These are phyloP conservation scores for Heliconius sara DNA, from an alignment of 2,888 invertebrate genomes.

Conservation along the genomic window DNA sequence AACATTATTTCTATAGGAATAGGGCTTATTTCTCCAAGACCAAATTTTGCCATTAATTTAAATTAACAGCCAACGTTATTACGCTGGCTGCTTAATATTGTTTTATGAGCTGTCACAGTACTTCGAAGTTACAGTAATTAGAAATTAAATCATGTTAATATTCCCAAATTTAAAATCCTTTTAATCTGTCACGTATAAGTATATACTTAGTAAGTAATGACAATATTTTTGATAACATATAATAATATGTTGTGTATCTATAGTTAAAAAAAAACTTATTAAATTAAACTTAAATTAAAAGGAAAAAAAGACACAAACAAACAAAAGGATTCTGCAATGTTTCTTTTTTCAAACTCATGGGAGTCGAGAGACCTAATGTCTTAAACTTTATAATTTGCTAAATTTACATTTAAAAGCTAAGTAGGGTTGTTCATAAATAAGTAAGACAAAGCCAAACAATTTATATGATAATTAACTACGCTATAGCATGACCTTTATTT, in stretches of 20 bases:
- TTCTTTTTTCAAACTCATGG: not conserved
- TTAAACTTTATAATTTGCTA: no score
- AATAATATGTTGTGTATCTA: no score
- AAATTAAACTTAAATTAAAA: no score
- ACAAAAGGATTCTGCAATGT: not conserved
- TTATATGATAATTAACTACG: conserved; percentile 9
- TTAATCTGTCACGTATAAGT: not conserved
- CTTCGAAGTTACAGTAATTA: conserved; percentile 14
- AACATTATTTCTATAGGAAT: conserved; percentile 14
- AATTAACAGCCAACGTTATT: conserved; percentile 39
- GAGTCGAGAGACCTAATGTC: not conserved
- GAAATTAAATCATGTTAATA: conserved; percentile 2
- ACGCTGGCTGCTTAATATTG: conserved; percentile 37
- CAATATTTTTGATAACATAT: no score
- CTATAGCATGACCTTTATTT: not conserved
- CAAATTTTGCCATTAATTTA: conserved; percentile 34
- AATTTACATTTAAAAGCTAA: not conserved
- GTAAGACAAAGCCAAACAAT: not conserved
- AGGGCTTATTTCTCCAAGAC: conserved; percentile 28
- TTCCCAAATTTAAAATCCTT: not conserved
- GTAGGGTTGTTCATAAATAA: not conserved
- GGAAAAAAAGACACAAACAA: no score
- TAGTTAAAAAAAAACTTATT: no score
- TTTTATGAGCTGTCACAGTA: conserved; percentile 22
- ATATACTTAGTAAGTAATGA: no score